phyloP scores from a whole-genome alignment of 2,797 vertebrate species.

The Micrastur ruficollis region DNA sequence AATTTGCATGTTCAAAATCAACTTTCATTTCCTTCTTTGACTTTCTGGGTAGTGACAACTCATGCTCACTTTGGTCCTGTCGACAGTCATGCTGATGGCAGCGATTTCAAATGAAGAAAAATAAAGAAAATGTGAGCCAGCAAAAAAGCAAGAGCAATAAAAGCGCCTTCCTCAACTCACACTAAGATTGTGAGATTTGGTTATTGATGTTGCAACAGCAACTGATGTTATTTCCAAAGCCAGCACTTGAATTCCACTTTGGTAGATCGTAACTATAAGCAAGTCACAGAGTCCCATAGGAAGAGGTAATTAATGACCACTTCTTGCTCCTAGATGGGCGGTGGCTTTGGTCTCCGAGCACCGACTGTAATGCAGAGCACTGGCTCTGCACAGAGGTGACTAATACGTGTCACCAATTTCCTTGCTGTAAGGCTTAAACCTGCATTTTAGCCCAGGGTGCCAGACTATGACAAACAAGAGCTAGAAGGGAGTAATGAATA shows the following conservation, averaged over 20 bases:
- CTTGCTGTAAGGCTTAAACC: conserved; percentile 5
- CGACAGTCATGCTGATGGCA: conserved; percentile 24
- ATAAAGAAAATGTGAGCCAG: conserved; percentile 17
- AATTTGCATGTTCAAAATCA: neutral
- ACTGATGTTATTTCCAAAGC: neutral
- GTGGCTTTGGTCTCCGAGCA: neutral
- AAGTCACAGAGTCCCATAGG: neutral
- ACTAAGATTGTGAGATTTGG: neutral
- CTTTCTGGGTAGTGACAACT: neutral
- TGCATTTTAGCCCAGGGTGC: neutral
- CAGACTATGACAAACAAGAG: conserved; percentile 47
- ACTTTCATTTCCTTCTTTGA: neutral
- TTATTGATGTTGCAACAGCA: neutral
- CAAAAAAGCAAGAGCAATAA: neutral
- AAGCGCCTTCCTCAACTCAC: neutral
- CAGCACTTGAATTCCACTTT: neutral
- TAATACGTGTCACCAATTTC: neutral
- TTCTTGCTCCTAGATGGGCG: neutral
- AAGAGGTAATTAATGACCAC: neutral
- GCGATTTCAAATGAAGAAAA: conserved; percentile 24
- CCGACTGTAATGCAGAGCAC: neutral
- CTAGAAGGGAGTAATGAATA: conserved; percentile 35
- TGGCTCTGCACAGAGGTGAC: neutral
- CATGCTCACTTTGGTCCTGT: neutral
- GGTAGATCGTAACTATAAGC: neutral